Evolutionary conservation across 2,797 vertebrate species (phyloP), one percentile per base, ranked within the genome.

Genomic region (Melanotaenia trifasciata): DNA sequence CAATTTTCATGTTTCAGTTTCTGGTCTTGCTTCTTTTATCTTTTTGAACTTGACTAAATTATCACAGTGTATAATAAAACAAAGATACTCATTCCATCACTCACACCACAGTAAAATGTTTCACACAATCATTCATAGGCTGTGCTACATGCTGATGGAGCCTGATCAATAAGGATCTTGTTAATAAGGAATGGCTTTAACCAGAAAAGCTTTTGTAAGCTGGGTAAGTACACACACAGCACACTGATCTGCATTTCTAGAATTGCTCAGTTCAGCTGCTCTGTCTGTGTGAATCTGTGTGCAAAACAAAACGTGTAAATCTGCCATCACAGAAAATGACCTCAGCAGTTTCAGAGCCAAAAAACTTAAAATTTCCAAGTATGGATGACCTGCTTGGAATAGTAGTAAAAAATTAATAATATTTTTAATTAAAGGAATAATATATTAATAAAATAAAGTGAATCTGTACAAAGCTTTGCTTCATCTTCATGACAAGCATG

Each of bases 161-260:
- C 71, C 51, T 61, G 74, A 83, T 84, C 77, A 82, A 68, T 76
- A 65, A 78, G 51, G 64, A 67, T 54, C 7, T 43, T 59, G 70
- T 71, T 84, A 89, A 78, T 73, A 74, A 74, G 67, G 70, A 72
- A 73, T 5, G 30, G 62, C 36, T 69, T 64, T 43, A 45, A 78
- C 40, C 0, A 12, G 68, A 79, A 84, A 85, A 76, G 20, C 18
- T 59, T 73, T 67, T 79, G 72, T 69, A 71, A 67, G 74, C 1
- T 0, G 9, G 7, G 36, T 22, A 57, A 64, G 60, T 60, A 7
- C 57, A 66, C 32, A 71, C 59, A 58, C 22, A 76, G 36, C 50
- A 58, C 30, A 58, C 20, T 10, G 22, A 74, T 61, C 45, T 58
- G 50, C 62, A 58, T 11, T 4, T 47, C 22, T 38, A 69, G 35